Base-by-base conservation (phyloP, 1,140 invertebrate species). In the Mamestra configurata region DNA sequence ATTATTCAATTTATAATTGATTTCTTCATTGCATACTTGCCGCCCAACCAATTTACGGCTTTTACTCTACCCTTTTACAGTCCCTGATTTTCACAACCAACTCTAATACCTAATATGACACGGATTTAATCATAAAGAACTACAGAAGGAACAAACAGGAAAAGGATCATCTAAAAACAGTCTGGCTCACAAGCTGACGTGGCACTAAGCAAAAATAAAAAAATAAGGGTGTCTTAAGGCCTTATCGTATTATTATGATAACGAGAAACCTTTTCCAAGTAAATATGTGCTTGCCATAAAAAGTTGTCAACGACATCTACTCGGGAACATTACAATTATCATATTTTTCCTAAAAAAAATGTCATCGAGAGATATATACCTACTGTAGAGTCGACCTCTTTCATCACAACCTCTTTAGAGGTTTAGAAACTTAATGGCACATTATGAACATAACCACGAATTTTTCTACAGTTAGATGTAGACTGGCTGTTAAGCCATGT, bases 221-320 rank as follows among this genome's bases (percentile, higher is more conserved):
- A 71, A 57, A 55, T 37, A 73, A 37, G 70, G 35, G 31, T 31
- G 31, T 73, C 70, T 73, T 73, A 73, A 55, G 70, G 27, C 49
- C 31, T 53, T 51, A 73, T 73, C 27, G 70, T 73, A 73, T 73
- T 55, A 73, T 73, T 73, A 73, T 53, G 70, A 57, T 73, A 73
- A 73, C 70, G 51, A 73, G 49, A 40, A 73, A 73, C 70, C 49
- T 73, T 73, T 57, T 40, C 51, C 46, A 37, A 55, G 51, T 55
- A 37, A 55, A 31, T 73, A 73, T 57, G 70, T 51, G 70, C 51
- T 55, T 2, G 0, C 70, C 61, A 43, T 66, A 66, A 66, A 66
- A 66, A 43, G 37, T 66, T 66, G 61, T 40, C 61, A 66, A 66
- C 61, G 61, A 66, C 61, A 27, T 66, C 61, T 40, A 35, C 31